A percentile compares a stretch with the other conserved stretches of the same genome.
These are phyloP conservation scores for Dendrolimus punctatus DNA, from an alignment of 1,140 invertebrate species.

Conservation along the genomic window DNA sequence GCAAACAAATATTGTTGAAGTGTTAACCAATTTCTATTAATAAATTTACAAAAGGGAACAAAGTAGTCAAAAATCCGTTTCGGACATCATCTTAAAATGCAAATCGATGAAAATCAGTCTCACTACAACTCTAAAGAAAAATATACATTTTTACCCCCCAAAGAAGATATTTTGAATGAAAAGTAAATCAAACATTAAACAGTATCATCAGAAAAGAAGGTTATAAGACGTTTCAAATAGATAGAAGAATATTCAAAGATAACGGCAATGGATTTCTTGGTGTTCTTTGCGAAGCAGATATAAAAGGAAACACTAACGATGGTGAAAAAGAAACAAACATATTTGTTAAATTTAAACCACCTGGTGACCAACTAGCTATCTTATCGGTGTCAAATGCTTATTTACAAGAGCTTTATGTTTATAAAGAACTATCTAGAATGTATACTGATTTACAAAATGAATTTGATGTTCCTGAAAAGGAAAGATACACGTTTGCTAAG, in stretches of 20 bases:
- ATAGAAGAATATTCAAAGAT: conserved; percentile 9
- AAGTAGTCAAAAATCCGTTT: too few relatives aligned
- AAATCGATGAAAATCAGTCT: too few relatives aligned
- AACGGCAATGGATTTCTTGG: conserved; percentile 21
- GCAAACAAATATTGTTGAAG: too few relatives aligned
- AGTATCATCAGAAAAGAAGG: conserved; percentile 26
- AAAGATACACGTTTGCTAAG: conserved; percentile 23
- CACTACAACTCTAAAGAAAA: too few relatives aligned
- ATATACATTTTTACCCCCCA: too few relatives aligned
- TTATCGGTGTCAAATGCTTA: conserved; percentile 11
- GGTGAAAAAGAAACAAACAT: conserved; percentile 19
- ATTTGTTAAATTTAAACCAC: conserved; percentile 23
- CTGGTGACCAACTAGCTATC: conserved; percentile 5
- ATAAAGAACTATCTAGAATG: conserved; percentile 17
- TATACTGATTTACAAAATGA: conserved; percentile 21
- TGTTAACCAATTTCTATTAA: too few relatives aligned
- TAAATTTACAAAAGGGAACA: too few relatives aligned
- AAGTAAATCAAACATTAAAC: conserved; percentile 2
- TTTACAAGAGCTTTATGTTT: conserved; percentile 17
- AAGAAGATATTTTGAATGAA: too few relatives aligned
- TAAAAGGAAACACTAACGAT: conserved; percentile 12
- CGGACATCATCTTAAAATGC: too few relatives aligned
- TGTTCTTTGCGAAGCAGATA: conserved; percentile 14
- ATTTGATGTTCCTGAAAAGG: conserved; percentile 15
- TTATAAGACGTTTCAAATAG: conserved; percentile 17